Evolutionary conservation across 1,140 invertebrate genomes (phyloP), one percentile per base, ranked within the genome.

Genomic region (Drosophila lacteicornis): DNA sequence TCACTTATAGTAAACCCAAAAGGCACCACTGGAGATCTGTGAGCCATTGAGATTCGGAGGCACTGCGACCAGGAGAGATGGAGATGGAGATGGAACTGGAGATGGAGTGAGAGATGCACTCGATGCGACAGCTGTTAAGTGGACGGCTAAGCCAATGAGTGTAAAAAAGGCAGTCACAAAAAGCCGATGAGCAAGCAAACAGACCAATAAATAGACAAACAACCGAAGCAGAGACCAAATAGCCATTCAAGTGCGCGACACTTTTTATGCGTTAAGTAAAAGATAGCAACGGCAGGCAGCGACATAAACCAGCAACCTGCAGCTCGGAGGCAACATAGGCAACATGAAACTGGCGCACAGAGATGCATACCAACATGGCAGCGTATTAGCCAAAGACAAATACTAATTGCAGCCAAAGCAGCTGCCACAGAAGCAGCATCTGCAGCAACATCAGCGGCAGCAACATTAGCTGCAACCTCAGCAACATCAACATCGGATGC

Each of bases 321-420:
- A 68, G 43, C 58, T 2, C 19, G 19, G 19, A 62, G 17, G 62
- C 59, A 61, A 22, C 57, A 68, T 55, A 43, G 58, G 51, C 51
- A 79, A 63, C 80, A 80, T 59, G 56, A 82, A 74, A 69, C 75
- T 79, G 79, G 79, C 70, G 70, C 70, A 73, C 70, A 43, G 68
- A 70, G 79, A 91, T 90, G 85, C 84, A 87, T 87, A 83, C 84
- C 84, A 84, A 84, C 85, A 84, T 88, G 85, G 85, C 85, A 88
- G 81, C 81, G 82, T 91, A 91, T 91, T 91, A 91, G 86, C 79
- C 86, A 91, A 91, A 91, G 86, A 91, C 86, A 91, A 91, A 91
- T 91, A 91, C 86, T 88, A 88, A 88, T 88, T 88, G 85, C 85
- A 90, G 85, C 82, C 85, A 85, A 78, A 83, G 80, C 80, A 83